A percentile compares a stretch with the other conserved stretches of the same genome.
Evolutionary conservation across 2,113 vertebrate species (phyloP).

Genomic region (Pycnonotus jocosus): DNA sequence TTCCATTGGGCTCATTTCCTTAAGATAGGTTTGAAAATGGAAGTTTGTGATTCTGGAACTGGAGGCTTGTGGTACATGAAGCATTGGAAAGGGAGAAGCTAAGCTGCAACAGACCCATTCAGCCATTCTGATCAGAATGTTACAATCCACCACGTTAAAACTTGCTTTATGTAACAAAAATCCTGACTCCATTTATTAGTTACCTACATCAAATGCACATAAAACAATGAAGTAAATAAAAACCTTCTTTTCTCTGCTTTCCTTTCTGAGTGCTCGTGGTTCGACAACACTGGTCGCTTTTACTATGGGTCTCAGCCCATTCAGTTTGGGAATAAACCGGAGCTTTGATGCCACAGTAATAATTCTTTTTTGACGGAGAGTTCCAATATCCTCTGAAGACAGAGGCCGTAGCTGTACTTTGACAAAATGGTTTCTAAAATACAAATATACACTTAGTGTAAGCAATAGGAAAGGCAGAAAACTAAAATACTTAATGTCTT

Average conservation of each 20-base stretch:
- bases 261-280: slow-evolving; percentile 24
- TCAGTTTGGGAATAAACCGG: slow-evolving; percentile 88
- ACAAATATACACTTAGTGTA: not conserved
- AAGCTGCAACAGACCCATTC: not conserved
- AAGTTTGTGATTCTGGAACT: not conserved
- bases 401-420: slow-evolving; percentile 78
- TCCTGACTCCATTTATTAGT: not conserved
- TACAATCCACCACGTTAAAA: not conserved
- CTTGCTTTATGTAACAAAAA: not conserved
- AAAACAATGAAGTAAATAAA: not conserved
- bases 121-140: not conserved
- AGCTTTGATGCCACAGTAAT: slow-evolving; percentile 71
- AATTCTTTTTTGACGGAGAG: slow-evolving; percentile 31
- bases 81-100: not conserved
- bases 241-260: slow-evolving; percentile 51
- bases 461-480: not conserved
- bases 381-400: slow-evolving; percentile 65
- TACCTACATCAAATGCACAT: not conserved
- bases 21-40: not conserved
- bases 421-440: slow-evolving; percentile 77
- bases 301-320: slow-evolving; percentile 86
- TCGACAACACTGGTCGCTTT: slow-evolving; percentile 61
- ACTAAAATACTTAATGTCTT: not conserved
- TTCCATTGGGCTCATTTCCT: not conserved
- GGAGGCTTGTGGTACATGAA: not conserved